phyloP scores from a whole-genome alignment of 2,797 vertebrate species.

The Myripristis murdjan region DNA sequence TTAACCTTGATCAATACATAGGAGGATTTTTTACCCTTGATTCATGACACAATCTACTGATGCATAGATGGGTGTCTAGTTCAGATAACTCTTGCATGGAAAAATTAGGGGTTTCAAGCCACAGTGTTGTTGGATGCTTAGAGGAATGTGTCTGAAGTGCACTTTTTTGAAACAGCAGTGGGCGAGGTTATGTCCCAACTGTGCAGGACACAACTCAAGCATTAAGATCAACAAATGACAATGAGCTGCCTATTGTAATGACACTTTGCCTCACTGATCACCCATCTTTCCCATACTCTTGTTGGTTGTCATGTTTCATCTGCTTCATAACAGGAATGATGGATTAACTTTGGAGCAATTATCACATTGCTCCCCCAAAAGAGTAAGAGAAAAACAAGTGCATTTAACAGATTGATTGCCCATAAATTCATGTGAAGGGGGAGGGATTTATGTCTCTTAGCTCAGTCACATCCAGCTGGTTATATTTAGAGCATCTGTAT shows the following conservation, averaged over 20 bases:
- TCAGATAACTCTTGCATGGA: conserved; percentile 16
- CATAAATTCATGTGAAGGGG: conserved; percentile 15
- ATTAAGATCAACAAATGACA: conserved; percentile 16
- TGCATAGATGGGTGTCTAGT: conserved; percentile 11
- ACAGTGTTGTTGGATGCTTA: neutral
- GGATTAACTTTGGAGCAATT: conserved; percentile 33
- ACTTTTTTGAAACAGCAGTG: conserved; percentile 1
- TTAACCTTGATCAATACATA: conserved; percentile 27
- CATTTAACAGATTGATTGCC: conserved; percentile 38
- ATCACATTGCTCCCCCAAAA: conserved; percentile 16
- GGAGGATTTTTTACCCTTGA: neutral
- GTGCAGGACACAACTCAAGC: neutral
- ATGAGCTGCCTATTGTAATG: conserved; percentile 13
- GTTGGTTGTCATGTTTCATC: conserved; percentile 53
- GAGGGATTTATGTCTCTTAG: conserved; percentile 24
- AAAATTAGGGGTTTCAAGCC: conserved; percentile 23
- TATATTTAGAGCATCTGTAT: conserved; percentile 52
- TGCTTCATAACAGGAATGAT: conserved; percentile 41
- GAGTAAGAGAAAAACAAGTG: conserved; percentile 28
- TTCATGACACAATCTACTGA: conserved; percentile 32
- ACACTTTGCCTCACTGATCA: conserved; percentile 10
- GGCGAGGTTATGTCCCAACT: neutral
- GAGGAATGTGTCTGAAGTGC: neutral
- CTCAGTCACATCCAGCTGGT: conserved; percentile 47
- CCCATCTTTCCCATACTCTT: conserved; percentile 10